phyloP scores from a whole-genome alignment of 2,888 invertebrate genomes.

The Acanthococcus lagerstroemiae region DNA sequence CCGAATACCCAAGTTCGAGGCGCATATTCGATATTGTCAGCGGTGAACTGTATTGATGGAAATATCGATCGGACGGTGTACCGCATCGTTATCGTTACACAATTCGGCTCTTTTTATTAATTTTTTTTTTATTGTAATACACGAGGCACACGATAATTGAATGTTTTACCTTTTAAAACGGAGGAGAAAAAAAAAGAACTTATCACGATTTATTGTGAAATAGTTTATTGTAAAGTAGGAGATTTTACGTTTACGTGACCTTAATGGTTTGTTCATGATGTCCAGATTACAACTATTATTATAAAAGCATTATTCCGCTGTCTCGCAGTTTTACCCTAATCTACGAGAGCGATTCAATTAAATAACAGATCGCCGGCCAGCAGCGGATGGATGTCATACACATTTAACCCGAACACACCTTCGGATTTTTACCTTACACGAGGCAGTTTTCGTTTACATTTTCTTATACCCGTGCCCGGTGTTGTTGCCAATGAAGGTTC shows the following conservation, averaged over 20 bases:
- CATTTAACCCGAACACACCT: background rate
- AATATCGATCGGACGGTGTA: background rate
- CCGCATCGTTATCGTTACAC: slow-evolving; percentile 7
- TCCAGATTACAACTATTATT: slow-evolving; percentile 30
- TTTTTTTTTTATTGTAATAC: slow-evolving; percentile 16
- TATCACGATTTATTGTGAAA: slow-evolving; percentile 30
- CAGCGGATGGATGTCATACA: background rate
- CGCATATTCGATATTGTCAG: too few relatives aligned
- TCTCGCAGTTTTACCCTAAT: slow-evolving; percentile 4
- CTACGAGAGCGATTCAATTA: background rate
- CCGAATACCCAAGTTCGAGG: too few relatives aligned
- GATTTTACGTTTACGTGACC: slow-evolving; percentile 27
- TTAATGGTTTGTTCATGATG: slow-evolving; percentile 30
- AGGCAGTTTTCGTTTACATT: too few relatives aligned
- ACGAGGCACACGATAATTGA: slow-evolving; percentile 27
- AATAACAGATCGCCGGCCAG: background rate
- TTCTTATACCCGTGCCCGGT: too few relatives aligned
- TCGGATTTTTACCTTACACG: too few relatives aligned
- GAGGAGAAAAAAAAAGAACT: slow-evolving; percentile 11
- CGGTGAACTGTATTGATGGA: background rate
- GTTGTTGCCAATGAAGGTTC: too few relatives aligned
- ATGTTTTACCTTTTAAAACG: slow-evolving; percentile 28
- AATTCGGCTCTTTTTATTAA: slow-evolving; percentile 22
- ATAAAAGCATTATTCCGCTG: slow-evolving; percentile 28
- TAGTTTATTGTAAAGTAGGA: slow-evolving; percentile 29